Evolutionary conservation across 2,797 vertebrate species (phyloP), one percentile per base, ranked within the genome.

Genomic region (Trematomus bernacchii): DNA sequence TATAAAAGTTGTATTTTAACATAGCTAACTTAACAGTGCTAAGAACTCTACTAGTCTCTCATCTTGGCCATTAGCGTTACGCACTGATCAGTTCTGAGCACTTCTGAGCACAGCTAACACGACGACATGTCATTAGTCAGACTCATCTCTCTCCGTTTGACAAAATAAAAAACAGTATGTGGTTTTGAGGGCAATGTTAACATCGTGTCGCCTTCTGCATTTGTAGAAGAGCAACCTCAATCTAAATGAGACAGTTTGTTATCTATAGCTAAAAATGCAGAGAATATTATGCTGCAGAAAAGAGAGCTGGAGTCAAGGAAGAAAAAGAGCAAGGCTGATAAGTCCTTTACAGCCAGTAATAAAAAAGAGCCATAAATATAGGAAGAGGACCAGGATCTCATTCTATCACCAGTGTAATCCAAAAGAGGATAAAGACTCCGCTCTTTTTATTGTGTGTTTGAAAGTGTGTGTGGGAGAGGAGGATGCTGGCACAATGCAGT

Each of bases 321-420:
- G 76, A 63, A 46, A 37, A 47, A 58, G 44, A 64, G 51, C 19
- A 46, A 55, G 53, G 61, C 48, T 23, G 3, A 15, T 54, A 64
- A 83, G 44, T 86, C 71, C 81, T 70, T 78, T 59, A 64, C 66
- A 85, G 77, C 76, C 83, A 68, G 67, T 85, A 76, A 73, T 74
- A 84, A 85, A 42, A 54, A 60, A 64, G 69, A 86, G 48, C 75
- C 69, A 82, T 76, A 87, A 88, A 89, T 87, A 85, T 16, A 77
- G 58, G 67, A 54, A 83, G 63, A 79, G 64, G 66, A 84, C 59
- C 73, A 86, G 9, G 27, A 66, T 64, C 58, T 81, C 71, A 53
- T 81, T 83, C 62, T 68, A 65, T 46, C 44, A 79, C 79, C 78
- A 75, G 72, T 74, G 79, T 80, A 65, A 79, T 82, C 77, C 74